Conservation (phyloP, 2,888 invertebrate species). For the Atrina japonica region DNA sequence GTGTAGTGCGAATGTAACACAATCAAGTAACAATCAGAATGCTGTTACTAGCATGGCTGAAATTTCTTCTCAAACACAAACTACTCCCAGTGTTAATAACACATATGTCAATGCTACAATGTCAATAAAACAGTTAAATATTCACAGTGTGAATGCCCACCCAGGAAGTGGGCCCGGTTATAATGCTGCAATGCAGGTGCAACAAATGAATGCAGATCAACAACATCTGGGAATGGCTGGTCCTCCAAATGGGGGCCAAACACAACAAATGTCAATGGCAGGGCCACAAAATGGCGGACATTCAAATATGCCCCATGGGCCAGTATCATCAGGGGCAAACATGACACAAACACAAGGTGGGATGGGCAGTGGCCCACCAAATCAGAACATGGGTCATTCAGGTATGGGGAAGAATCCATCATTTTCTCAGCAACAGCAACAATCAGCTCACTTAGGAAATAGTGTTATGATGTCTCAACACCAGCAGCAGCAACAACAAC, state of each 20-base stretch:
- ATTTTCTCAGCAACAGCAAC: slow-evolving; percentile 34
- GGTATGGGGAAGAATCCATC: slow-evolving; percentile 43
- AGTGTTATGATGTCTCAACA: slow-evolving; percentile 29
- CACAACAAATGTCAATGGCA: slow-evolving; percentile 21
- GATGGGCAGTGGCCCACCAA: slow-evolving; percentile 19
- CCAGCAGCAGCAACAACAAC: slow-evolving; percentile 28
- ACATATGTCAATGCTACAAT: slow-evolving; percentile 82
- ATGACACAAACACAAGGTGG: slow-evolving; percentile 45
- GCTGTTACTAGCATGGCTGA: slow-evolving; percentile 36
- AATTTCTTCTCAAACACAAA: slow-evolving; percentile 57
- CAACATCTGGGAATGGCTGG: slow-evolving; percentile 23
- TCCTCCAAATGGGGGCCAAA: not conserved
- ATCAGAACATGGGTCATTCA: slow-evolving; percentile 32
- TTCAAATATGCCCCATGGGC: slow-evolving; percentile 27
- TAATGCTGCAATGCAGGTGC: slow-evolving; percentile 74
- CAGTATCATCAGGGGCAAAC: slow-evolving; percentile 20
- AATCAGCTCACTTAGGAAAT: slow-evolving; percentile 33
- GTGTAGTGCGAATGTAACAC: slow-evolving; percentile 34
- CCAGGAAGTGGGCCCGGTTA: slow-evolving; percentile 59
- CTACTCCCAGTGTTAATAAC: slow-evolving; percentile 81
- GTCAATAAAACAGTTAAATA: slow-evolving; percentile 82
- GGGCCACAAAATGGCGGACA: slow-evolving; percentile 19
- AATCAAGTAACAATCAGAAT: slow-evolving; percentile 39
- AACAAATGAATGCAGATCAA: slow-evolving; percentile 73
- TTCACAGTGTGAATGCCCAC: slow-evolving; percentile 79